Evolutionary conservation across 2,888 invertebrate species (phyloP).

Genomic region (Amiota minor): DNA sequence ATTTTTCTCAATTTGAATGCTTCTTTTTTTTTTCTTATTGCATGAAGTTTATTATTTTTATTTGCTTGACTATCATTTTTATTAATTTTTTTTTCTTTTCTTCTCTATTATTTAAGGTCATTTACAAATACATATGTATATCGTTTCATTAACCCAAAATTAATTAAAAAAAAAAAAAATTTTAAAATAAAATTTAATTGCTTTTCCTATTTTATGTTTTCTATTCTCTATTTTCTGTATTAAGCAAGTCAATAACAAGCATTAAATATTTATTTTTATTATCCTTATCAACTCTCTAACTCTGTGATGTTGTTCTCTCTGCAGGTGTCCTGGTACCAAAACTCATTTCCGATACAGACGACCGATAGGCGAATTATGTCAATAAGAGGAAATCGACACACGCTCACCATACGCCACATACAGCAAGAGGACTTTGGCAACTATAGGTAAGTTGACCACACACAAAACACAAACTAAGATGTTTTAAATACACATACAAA

Average conservation of each 20-base stretch:
- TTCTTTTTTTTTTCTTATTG: not conserved
- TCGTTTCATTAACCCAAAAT: not conserved
- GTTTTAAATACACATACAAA: not conserved
- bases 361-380: conserved; percentile 82
- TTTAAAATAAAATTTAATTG: not conserved
- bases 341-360: conserved; percentile 79
- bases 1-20: not conserved
- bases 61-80: not conserved
- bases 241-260: too few relatives aligned
- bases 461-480: not conserved
- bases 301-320: conserved; percentile 35
- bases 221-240: too few relatives aligned
- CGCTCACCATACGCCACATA: conserved; percentile 79
- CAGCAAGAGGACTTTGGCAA: conserved; percentile 82
- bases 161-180: not conserved
- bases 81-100: not conserved
- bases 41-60: conserved; percentile 9
- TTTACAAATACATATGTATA: too few relatives aligned
- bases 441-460: conserved; percentile 76
- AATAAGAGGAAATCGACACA: conserved; percentile 81
- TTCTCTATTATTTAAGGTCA: not conserved
- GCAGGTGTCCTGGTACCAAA: conserved; percentile 83
- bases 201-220: too few relatives aligned
- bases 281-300: not conserved
- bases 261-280: too few relatives aligned